Percentiles rank a stretch among this genome's conserved stretches.
These are phyloP conservation scores for Mimachlamys varia DNA, from an alignment of 2,888 invertebrate genomes.

Conservation along the genomic window DNA sequence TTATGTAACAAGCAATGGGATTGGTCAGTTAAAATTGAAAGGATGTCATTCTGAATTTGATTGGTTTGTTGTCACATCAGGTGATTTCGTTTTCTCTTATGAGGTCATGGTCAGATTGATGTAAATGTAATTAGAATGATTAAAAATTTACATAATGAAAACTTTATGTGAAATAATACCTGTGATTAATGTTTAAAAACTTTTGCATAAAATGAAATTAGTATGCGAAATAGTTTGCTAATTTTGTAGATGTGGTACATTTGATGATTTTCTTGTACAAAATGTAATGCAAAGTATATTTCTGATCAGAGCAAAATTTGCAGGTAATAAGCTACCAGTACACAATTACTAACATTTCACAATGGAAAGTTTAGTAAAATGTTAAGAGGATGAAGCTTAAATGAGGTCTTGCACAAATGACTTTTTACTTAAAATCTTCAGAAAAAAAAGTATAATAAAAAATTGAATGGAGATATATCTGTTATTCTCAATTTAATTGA, in stretches of 20 bases:
- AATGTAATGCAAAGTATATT: too few species aligned
- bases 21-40: not conserved
- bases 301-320: too few species aligned
- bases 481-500: not conserved
- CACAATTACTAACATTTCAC: not conserved
- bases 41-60: slow-evolving; percentile 1
- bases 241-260: too few species aligned
- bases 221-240: too few species aligned
- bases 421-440: not conserved
- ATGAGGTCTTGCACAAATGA: not conserved
- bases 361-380: not conserved
- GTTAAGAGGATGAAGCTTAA: not conserved
- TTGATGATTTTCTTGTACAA: too few species aligned
- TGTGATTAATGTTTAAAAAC: too few species aligned
- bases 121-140: too few species aligned
- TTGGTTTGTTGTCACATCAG: not conserved
- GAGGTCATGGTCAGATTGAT: too few species aligned
- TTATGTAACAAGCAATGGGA: not conserved
- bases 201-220: too few species aligned
- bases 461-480: not conserved
- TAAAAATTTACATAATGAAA: too few species aligned
- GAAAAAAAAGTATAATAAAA: not conserved
- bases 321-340: not conserved
- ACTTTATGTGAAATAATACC: too few species aligned
- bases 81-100: not conserved